Conservation (phyloP, 2,888 invertebrate genomes). For the Rhopalosiphum nymphaeae region DNA sequence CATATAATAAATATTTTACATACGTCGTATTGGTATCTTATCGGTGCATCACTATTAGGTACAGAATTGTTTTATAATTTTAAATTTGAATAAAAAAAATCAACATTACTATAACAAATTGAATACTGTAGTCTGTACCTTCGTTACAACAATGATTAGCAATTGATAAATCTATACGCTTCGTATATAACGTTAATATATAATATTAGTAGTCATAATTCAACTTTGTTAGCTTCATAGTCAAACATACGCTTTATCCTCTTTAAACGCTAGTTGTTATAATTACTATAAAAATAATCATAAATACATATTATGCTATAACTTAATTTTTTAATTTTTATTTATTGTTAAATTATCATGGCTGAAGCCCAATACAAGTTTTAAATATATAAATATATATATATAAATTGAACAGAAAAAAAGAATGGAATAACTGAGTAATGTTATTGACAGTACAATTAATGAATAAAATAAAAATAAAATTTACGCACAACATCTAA, state of each 20-base stretch:
- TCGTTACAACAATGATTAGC: slow-evolving; percentile 4
- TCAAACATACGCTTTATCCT: background rate
- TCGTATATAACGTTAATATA: background rate
- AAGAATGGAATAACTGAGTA: too few species aligned
- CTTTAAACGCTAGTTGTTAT: background rate
- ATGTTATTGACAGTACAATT: too few species aligned
- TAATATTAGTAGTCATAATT: background rate
- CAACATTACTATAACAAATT: slow-evolving; percentile 30
- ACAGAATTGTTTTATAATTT: slow-evolving; percentile 27
- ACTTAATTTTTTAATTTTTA: background rate
- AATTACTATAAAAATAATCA: background rate
- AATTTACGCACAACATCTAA: too few species aligned
- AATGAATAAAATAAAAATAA: too few species aligned
- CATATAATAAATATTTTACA: background rate
- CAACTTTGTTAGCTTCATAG: background rate
- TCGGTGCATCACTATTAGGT: slow-evolving; percentile 32
- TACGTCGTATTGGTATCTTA: slow-evolving; percentile 1
- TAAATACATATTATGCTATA: background rate
- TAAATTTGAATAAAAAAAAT: slow-evolving; percentile 50
- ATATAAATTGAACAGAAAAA: too few species aligned
- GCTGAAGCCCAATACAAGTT: too few species aligned
- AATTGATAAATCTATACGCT: background rate
- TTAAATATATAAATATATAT: too few species aligned
- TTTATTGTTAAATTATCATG: background rate
- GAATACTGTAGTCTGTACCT: background rate